Percentiles rank a stretch among this genome's conserved stretches.
Evolutionary conservation across 2,888 invertebrate species (phyloP).

Genomic region (Fissipunctia ypsillon): DNA sequence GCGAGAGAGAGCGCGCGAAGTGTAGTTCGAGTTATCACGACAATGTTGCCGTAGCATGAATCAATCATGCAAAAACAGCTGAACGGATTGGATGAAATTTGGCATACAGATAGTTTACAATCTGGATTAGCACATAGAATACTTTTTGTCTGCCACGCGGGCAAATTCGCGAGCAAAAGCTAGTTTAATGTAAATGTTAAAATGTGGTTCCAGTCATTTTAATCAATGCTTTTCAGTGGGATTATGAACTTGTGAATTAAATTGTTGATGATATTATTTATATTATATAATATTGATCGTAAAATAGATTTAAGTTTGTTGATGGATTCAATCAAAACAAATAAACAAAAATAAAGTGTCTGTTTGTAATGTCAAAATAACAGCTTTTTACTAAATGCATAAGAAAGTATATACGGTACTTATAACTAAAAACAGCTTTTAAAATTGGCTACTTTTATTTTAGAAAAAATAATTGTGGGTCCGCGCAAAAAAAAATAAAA

Average conservation of each 20-base stretch:
- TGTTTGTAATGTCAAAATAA: too few relatives aligned
- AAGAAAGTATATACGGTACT: too few relatives aligned
- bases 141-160: neutral
- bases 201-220: constrained; percentile 11
- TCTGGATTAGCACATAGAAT: neutral
- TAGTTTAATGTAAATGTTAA: neutral
- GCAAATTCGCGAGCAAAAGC: accelerated
- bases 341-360: too few relatives aligned
- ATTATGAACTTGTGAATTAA: neutral
- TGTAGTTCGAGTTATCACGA: too few relatives aligned
- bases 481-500: too few relatives aligned
- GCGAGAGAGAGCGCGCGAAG: too few relatives aligned
- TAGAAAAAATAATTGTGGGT: too few relatives aligned
- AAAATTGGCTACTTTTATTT: too few relatives aligned
- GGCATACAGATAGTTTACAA: neutral
- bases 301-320: neutral
- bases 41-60: too few relatives aligned
- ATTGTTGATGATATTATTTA: neutral
- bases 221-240: constrained; percentile 6
- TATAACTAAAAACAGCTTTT: too few relatives aligned
- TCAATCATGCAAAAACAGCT: neutral
- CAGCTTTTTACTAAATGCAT: too few relatives aligned
- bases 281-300: neutral
- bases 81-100: neutral
- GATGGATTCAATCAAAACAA: neutral